phyloP scores from a whole-genome alignment of 2,888 invertebrate genomes.

The Cabera pusaria region DNA sequence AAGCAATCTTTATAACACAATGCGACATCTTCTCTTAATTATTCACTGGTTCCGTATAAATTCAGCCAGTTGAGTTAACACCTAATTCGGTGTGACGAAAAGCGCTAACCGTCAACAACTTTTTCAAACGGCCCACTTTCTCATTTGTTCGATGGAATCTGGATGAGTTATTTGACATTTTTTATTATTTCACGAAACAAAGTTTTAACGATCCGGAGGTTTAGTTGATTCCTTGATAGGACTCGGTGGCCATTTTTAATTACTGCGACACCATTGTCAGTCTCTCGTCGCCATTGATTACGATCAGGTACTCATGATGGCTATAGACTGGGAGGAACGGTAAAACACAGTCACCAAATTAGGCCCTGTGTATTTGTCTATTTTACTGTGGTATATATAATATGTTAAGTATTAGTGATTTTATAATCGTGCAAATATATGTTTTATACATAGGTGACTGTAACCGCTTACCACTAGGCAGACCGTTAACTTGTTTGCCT shows the following conservation, averaged over 20 bases:
- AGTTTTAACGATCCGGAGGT: constrained; percentile 50
- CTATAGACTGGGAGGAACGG: constrained; percentile 18
- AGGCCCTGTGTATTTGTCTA: too few relatives aligned
- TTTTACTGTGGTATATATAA: too few relatives aligned
- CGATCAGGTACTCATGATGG: constrained; percentile 44
- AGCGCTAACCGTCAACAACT: constrained; percentile 27
- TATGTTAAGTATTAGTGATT: too few relatives aligned
- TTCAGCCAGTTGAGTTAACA: constrained; percentile 17
- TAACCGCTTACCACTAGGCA: too few relatives aligned
- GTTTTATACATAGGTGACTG: too few relatives aligned
- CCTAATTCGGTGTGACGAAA: constrained; percentile 22
- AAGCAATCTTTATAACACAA: too few relatives aligned
- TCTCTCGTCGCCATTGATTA: constrained; percentile 39
- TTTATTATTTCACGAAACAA: constrained; percentile 36
- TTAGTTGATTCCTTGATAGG: constrained; percentile 41
- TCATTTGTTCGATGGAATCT: constrained; percentile 29
- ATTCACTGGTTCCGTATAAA: constrained; percentile 6
- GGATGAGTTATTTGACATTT: constrained; percentile 26
- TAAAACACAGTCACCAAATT: background rate
- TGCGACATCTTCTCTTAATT: background rate
- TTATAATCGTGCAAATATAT: too few relatives aligned
- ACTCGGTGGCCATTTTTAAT: constrained; percentile 72
- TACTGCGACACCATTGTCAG: constrained; percentile 62
- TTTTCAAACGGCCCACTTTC: constrained; percentile 21
- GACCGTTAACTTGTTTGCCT: too few relatives aligned